Evolutionary conservation across 2,888 invertebrate genomes (phyloP).

Genomic region (Altica lythri): DNA sequence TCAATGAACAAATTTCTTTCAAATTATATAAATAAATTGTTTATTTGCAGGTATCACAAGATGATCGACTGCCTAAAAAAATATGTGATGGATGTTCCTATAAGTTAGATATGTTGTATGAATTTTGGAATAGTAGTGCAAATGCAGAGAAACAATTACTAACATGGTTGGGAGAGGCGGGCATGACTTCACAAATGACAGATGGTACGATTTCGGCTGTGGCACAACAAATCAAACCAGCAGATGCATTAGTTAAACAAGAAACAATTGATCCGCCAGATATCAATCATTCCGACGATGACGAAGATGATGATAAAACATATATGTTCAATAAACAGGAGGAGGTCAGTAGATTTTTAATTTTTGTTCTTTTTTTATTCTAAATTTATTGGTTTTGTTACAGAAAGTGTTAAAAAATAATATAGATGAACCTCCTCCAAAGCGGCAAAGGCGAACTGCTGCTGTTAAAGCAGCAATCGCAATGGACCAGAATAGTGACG

Average conservation of each 20-base stretch:
- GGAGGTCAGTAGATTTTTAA: conserved; percentile 27
- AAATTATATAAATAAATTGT: too few relatives aligned
- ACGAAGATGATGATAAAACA: conserved; percentile 34
- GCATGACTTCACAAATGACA: conserved; percentile 33
- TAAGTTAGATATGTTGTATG: conserved; percentile 72
- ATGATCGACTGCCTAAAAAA: conserved; percentile 72
- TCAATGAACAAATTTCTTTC: too few relatives aligned
- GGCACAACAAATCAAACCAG: conserved; percentile 32
- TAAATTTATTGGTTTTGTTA: conserved; percentile 15
- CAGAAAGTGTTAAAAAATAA: conserved; percentile 34
- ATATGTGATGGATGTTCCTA: conserved; percentile 73
- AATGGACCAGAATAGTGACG: conserved; percentile 46
- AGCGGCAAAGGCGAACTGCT: conserved; percentile 50
- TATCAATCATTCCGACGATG: conserved; percentile 34
- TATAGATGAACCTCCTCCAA: conserved; percentile 43
- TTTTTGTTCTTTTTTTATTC: too few relatives aligned
- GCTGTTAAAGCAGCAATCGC: conserved; percentile 48
- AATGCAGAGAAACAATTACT: conserved; percentile 65
- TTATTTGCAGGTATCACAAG: conserved; percentile 64
- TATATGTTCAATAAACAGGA: conserved; percentile 36
- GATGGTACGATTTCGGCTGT: conserved; percentile 28
- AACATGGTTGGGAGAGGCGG: conserved; percentile 51
- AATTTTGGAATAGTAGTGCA: conserved; percentile 72
- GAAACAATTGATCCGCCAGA: conserved; percentile 38
- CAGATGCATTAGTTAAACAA: conserved; percentile 42